Evolutionary conservation across 2,888 invertebrate species (phyloP), one percentile per base, ranked within the genome.

Genomic region (Axea sp.): DNA sequence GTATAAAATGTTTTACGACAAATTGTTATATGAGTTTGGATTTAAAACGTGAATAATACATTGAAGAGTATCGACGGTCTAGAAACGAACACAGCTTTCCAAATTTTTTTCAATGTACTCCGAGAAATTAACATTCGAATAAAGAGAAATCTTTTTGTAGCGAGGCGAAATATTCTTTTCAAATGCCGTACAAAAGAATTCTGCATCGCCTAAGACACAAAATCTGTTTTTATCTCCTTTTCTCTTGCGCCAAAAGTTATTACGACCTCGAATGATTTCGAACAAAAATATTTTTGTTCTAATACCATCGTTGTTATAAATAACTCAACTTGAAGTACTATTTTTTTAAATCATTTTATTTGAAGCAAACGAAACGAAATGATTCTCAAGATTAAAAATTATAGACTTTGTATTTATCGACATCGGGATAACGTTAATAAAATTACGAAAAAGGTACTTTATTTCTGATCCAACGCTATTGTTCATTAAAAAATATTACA

Each of bases 271-370:
- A 35, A 51, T 24, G 14, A 24, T 51, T 51, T 33, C 22, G 24
- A 51, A 35, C 49, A 51, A 24, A n/a, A n/a, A n/a, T n/a, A n/a
- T n/a, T n/a, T n/a, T n/a, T 51, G 33, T 51, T 3, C 14, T n/a
- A n/a, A 7, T 9, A 6, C 28, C 33, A 22, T 51, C 9, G 24
- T 22, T 33, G 22, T 24, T 35, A 14, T 35, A 35, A 51, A 28
- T 28, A 45, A 12, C 15, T 45, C 45, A 28, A 28, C 45, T 8
- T 15, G 28, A 15, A 28, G 15, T 2, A 6, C n/a, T n/a, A 15
- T 8, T 15, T 45, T 28, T 28, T 45, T 7, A 15, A 28, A 45
- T 45, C 15, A 28, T 4, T 28, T 26, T 28, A 15, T 28, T 28
- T 3, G 28, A 12, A 45, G 14, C 14, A 28, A 45, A 28, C 15